These are phyloP conservation scores for Hesperophylax magnus DNA, from an alignment of 1,140 invertebrate genomes.

Conservation along the genomic window DNA sequence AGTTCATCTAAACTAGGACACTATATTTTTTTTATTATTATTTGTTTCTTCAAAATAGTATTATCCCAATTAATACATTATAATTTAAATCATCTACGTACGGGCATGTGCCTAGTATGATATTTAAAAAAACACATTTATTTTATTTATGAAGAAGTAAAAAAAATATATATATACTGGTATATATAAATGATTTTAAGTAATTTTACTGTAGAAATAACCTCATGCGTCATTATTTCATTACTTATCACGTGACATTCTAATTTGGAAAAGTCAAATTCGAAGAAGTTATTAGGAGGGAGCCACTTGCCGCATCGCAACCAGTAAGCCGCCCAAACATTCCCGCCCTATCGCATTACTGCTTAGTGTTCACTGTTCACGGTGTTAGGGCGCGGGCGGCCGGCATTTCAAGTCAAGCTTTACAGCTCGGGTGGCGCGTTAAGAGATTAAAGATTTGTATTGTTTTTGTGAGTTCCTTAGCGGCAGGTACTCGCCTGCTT, in stretches of 20 bases:
- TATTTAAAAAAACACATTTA: too few relatives aligned
- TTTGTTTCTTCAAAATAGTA: too few relatives aligned
- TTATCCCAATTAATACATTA: too few relatives aligned
- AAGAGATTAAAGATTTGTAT: constrained; percentile 50
- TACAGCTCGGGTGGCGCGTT: constrained; percentile 30
- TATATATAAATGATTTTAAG: too few relatives aligned
- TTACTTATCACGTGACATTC: not conserved
- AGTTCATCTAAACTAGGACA: too few relatives aligned
- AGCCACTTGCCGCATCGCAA: not conserved
- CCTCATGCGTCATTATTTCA: not conserved
- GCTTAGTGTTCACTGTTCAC: too few relatives aligned
- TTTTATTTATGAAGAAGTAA: too few relatives aligned
- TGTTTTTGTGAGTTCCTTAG: constrained; percentile 20
- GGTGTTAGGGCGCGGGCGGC: too few relatives aligned
- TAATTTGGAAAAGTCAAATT: constrained; percentile 4
- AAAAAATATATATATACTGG: too few relatives aligned
- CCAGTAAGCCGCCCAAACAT: not conserved
- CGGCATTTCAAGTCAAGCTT: not conserved
- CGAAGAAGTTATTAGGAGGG: not conserved
- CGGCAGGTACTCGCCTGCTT: constrained; percentile 12
- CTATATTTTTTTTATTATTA: too few relatives aligned
- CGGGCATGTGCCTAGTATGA: too few relatives aligned
- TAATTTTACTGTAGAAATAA: not conserved
- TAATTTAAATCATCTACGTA: too few relatives aligned
- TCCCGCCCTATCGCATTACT: not conserved